A percentile compares a stretch with the other conserved stretches of the same genome.
Conservation (phyloP, 2,113 vertebrate genomes). For the Penelope pileata region DNA sequence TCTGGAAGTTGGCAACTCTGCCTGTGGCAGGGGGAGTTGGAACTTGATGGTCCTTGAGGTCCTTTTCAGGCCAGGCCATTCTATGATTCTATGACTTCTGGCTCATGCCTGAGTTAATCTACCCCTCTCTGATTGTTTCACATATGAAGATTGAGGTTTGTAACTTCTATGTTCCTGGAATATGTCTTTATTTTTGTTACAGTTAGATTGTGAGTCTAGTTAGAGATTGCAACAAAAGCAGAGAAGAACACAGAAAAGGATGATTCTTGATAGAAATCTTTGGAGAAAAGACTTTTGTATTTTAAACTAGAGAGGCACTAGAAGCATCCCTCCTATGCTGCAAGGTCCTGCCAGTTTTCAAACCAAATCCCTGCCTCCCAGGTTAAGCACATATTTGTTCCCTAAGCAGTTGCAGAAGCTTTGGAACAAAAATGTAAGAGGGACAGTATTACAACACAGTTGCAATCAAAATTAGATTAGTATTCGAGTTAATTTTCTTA, state of each 20-base stretch:
- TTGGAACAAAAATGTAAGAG: neutral
- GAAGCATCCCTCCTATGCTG: neutral
- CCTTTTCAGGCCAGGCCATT: too few species aligned
- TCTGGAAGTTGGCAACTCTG: too few species aligned
- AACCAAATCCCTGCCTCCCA: neutral
- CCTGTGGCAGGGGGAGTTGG: too few species aligned
- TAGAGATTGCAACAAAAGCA: neutral
- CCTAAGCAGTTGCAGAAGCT: fast-evolving
- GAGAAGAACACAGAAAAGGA: too few species aligned
- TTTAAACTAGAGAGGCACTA: neutral
- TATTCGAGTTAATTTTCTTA: neutral
- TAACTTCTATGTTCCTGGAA: neutral
- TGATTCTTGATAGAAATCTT: neutral
- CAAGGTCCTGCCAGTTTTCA: neutral
- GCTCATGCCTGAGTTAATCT: neutral
- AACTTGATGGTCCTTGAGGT: too few species aligned
- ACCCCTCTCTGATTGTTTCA: neutral
- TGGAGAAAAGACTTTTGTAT: neutral
- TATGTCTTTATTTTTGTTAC: neutral
- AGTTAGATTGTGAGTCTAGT: neutral
- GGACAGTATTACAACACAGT: neutral
- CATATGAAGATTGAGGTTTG: neutral
- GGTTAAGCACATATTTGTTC: neutral
- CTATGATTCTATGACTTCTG: too few species aligned
- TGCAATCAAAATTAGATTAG: neutral